Evolutionary conservation across 2,888 invertebrate genomes (phyloP).

Genomic region (Drosophila leonis): DNA sequence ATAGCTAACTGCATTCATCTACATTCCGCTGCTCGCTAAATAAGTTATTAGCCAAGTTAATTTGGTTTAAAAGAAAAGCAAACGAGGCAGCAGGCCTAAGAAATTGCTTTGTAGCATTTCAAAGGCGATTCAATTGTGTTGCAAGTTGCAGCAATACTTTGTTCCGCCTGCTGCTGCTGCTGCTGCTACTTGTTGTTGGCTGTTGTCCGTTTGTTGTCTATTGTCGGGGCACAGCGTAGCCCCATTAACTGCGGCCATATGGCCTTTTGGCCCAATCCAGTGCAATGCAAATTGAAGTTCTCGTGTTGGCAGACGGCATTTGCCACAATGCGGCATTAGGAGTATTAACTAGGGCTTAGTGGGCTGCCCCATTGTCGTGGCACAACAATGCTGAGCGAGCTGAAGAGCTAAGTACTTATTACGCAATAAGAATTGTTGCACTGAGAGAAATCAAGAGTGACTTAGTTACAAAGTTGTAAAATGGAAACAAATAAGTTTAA

Average conservation of each 20-base stretch:
- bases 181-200: conserved; percentile 16
- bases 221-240: conserved; percentile 18
- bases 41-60: conserved; percentile 12
- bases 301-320: conserved; percentile 36
- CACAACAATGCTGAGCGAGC: conserved; percentile 40
- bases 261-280: conserved; percentile 33
- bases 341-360: conserved; percentile 41
- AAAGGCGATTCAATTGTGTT: conserved; percentile 4
- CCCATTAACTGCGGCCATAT: conserved; percentile 47
- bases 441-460: conserved; percentile 23
- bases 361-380: conserved; percentile 42
- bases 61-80: neutral
- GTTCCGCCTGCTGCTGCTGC: conserved; percentile 35
- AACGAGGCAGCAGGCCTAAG: conserved; percentile 3
- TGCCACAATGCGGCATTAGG: conserved; percentile 56
- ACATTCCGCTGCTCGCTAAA: neutral
- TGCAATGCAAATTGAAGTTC: conserved; percentile 53
- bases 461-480: neutral
- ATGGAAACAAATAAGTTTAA: neutral
- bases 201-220: conserved; percentile 1
- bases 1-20: neutral
- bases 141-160: conserved; percentile 21
- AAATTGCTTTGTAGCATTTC: conserved; percentile 10
- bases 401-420: conserved; percentile 39
- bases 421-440: conserved; percentile 38